phyloP scores from a whole-genome alignment of 2,888 invertebrate genomes.

The Pachliopta kotzebuea region DNA sequence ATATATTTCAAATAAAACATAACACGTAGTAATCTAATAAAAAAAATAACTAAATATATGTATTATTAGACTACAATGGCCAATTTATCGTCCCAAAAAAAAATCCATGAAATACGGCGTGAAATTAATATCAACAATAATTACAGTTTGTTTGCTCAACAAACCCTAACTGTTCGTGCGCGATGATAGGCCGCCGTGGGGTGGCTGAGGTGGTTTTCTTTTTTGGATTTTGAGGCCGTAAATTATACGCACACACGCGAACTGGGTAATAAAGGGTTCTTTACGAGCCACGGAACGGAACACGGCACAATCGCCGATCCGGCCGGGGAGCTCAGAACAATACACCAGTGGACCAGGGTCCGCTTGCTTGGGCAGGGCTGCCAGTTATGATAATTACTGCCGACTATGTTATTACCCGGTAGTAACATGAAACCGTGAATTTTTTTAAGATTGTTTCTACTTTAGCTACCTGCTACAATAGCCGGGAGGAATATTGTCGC shows the following conservation, averaged over 20 bases:
- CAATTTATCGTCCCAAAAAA: not conserved
- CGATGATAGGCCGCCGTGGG: constrained; percentile 31
- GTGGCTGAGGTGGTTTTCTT: constrained; percentile 35
- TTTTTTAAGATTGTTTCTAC: not conserved
- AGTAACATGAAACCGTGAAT: not conserved
- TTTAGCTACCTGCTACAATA: too few species aligned
- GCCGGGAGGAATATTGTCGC: too few species aligned
- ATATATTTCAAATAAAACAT: too few species aligned
- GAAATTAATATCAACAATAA: constrained; percentile 27
- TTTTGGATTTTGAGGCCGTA: constrained; percentile 46
- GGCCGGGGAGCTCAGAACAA: constrained; percentile 49
- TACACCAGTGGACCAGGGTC: constrained; percentile 42
- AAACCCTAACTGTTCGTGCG: constrained; percentile 28
- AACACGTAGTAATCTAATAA: too few species aligned
- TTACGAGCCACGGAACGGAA: constrained; percentile 59
- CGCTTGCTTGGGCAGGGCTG: constrained; percentile 13
- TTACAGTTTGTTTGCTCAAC: constrained; percentile 26
- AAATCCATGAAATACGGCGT: not conserved
- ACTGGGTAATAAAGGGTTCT: constrained; percentile 57
- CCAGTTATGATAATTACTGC: constrained; percentile 25
- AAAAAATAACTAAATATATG: too few species aligned
- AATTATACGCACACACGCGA: constrained; percentile 52
- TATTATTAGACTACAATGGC: not conserved
- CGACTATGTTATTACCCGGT: not conserved
- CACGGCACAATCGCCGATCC: constrained; percentile 47